phyloP scores from a whole-genome alignment of 2,113 vertebrate species.

The Lophotis ruficrista region DNA sequence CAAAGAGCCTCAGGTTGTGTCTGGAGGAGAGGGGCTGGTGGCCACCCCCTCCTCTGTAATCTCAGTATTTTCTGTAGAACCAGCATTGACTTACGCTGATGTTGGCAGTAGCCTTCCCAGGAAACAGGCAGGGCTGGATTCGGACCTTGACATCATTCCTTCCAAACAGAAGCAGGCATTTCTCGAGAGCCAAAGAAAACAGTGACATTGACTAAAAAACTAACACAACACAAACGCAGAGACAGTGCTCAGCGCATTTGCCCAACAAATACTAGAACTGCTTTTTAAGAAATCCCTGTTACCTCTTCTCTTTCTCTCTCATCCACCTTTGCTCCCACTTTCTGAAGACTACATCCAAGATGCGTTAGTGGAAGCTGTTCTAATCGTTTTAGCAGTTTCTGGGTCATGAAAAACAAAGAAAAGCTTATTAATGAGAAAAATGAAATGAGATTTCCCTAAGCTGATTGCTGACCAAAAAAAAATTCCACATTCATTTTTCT shows the following conservation, averaged over 20 bases:
- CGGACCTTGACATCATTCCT: neutral
- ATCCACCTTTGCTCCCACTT: neutral
- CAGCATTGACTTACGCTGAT: neutral
- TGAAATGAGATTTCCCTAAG: slow-evolving; percentile 61
- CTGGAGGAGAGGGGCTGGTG: neutral
- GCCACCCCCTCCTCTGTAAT: neutral
- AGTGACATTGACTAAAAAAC: neutral
- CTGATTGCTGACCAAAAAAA: neutral
- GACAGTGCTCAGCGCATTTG: neutral
- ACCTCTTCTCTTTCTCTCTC: neutral
- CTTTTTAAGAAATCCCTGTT: neutral
- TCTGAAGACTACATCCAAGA: neutral
- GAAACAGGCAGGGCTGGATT: neutral
- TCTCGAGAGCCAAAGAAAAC: neutral
- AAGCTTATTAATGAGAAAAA: slow-evolving; percentile 57
- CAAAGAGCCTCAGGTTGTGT: neutral
- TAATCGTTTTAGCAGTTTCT: slow-evolving; percentile 41
- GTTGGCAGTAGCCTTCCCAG: neutral
- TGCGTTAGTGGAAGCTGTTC: neutral
- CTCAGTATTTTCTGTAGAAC: neutral
- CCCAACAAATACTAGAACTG: neutral
- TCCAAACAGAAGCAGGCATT: neutral
- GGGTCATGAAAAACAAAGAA: slow-evolving; percentile 65
- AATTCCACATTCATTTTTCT: slow-evolving; percentile 23
- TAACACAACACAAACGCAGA: neutral